Evolutionary conservation across 2,888 invertebrate genomes (phyloP).

Genomic region (Herminia tarsipennalis): DNA sequence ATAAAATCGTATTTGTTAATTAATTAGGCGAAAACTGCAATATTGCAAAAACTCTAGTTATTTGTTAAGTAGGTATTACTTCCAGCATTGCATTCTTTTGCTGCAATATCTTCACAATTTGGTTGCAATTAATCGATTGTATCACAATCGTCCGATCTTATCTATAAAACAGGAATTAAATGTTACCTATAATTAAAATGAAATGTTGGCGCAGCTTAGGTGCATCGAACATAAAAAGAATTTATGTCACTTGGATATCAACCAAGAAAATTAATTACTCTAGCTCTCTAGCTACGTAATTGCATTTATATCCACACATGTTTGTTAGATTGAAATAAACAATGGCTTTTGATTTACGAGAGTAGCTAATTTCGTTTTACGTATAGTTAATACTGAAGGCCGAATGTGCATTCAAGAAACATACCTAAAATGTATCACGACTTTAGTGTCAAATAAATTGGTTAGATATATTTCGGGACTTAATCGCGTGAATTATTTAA

Average conservation of each 20-base stretch:
- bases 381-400: conserved; percentile 20
- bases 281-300: too few relatives aligned
- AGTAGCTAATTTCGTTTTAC: conserved; percentile 23
- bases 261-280: conserved; percentile 44
- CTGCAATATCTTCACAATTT: conserved; percentile 28
- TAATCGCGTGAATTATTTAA: too few relatives aligned
- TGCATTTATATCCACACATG: too few relatives aligned
- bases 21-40: conserved; percentile 39
- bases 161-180: conserved; percentile 19
- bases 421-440: conserved; percentile 12
- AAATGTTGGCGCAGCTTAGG: conserved; percentile 50
- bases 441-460: too few relatives aligned
- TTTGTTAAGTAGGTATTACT: conserved; percentile 31
- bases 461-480: too few relatives aligned
- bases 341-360: conserved; percentile 34
- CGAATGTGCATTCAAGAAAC: conserved; percentile 21
- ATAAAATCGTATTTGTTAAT: conserved; percentile 28
- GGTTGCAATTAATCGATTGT: conserved; percentile 14
- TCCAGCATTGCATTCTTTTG: conserved; percentile 11
- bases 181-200: conserved; percentile 50
- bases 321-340: conserved; percentile 33
- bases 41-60: conserved; percentile 34
- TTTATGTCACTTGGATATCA: conserved; percentile 59
- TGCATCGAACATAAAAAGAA: conserved; percentile 52
- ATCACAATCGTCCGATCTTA: conserved; percentile 3